Evolutionary conservation across 2,113 vertebrate species (phyloP).

Genomic region (Natator depressus): DNA sequence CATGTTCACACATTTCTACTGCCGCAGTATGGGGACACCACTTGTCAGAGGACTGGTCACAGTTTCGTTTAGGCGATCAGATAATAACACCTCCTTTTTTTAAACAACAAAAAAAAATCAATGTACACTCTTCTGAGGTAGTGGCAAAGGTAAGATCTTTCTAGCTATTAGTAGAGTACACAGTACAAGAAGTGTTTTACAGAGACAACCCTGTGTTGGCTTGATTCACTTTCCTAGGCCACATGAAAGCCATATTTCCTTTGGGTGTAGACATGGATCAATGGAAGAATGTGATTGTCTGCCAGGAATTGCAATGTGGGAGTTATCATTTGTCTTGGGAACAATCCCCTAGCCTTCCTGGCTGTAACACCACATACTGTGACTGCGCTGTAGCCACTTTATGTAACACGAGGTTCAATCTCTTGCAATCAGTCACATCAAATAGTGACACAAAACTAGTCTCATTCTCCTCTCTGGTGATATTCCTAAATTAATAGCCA

Average conservation of each 20-base stretch:
- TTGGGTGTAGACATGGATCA: fast-evolving
- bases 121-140: fast-evolving
- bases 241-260: background rate
- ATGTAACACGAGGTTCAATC: fast-evolving
- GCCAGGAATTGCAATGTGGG: fast-evolving
- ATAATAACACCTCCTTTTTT: background rate
- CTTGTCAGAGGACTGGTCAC: background rate
- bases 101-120: background rate
- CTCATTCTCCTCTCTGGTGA: background rate
- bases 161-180: fast-evolving
- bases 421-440: background rate
- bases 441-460: fast-evolving
- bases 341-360: background rate
- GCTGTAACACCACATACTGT: background rate
- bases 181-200: background rate
- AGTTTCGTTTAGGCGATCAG: background rate
- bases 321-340: background rate
- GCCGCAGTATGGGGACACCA: background rate
- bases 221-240: background rate
- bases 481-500: background rate
- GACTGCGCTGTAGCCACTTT: background rate
- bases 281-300: background rate
- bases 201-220: background rate
- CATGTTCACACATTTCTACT: background rate
- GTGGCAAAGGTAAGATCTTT: background rate